Evolutionary conservation across 2,797 vertebrate species (phyloP), one percentile per base, ranked within the genome.

Genomic region (Oreochromis grahami): DNA sequence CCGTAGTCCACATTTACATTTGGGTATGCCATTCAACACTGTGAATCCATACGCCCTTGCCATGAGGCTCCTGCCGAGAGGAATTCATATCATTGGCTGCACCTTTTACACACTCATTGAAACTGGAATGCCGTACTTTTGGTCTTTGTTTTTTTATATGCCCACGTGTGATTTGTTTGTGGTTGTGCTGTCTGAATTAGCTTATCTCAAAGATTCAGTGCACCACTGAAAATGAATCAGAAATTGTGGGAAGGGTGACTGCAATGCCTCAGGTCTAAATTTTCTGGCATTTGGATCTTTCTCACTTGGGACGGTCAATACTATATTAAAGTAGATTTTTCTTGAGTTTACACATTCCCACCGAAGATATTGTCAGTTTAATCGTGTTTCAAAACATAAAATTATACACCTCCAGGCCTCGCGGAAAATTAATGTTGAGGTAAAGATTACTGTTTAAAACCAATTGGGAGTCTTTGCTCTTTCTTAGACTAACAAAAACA

Each of bases 171-270:
- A 55, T 79, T 58, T 65, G 19, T 76, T 74, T 79, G 51, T 58
- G 24, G 24, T 24, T 36, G 5, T 26, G 10, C 5, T 9, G 41
- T 72, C 45, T 65, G 38, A 87, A 88, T 84, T 4, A 82, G 51
- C 78, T 85, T 77, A 83, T 81, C 88, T 78, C 78, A 84, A 77
- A 86, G 80, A 88, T 82, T 63, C 68, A 84, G 79, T 24, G 34
- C n/a, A 14, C 43, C 77, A 79, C n/a, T 78, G 52, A 85, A 79
- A 86, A 82, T 56, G 3, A 81, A 78, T 78, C 65, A 48, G 41
- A 87, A 86, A 77, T 76, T 53, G 43, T 60, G 34, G 72, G 32
- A 74, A 63, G 51, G 32, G 11, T 76, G 77, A 88, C 60, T 70
- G 43, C 32, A 84, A 3, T 78, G 84, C 83, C 84, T 76, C 9